Conservation (phyloP, 1,140 invertebrate genomes). For the Philopotamus ludificatus region DNA sequence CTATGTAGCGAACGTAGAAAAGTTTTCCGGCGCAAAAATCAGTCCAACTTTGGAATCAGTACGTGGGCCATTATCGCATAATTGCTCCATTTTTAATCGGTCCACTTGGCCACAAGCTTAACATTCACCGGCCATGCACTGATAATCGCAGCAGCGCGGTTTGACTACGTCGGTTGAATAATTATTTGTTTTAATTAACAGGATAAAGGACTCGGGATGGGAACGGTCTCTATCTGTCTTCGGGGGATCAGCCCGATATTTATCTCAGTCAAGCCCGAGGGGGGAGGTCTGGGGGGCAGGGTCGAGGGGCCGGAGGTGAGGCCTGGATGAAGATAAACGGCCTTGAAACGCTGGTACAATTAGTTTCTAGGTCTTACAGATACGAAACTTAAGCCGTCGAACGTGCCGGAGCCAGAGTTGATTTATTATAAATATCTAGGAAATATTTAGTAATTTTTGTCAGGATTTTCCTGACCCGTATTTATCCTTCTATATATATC, state of each 20-base stretch:
- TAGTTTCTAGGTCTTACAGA: slow-evolving; percentile 2
- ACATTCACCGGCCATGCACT: no score
- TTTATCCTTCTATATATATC: no score
- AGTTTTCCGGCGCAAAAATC: no score
- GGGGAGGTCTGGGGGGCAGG: not conserved
- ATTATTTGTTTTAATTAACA: slow-evolving; percentile 7
- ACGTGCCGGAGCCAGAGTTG: not conserved
- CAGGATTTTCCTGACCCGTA: no score
- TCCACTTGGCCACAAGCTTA: no score
- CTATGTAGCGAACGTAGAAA: no score
- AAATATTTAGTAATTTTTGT: no score
- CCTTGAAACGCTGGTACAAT: slow-evolving; percentile 14
- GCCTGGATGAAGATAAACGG: slow-evolving; percentile 18
- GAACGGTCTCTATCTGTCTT: not conserved
- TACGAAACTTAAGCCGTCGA: not conserved
- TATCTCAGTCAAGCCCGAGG: not conserved
- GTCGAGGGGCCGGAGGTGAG: not conserved
- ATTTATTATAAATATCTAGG: not conserved
- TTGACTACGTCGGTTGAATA: not conserved
- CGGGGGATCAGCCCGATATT: slow-evolving; percentile 2
- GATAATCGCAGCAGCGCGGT: not conserved
- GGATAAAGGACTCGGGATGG: not conserved
- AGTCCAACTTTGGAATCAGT: no score
- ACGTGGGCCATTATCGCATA: no score
- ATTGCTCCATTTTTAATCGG: no score